Percentiles rank a stretch among this genome's conserved stretches.
These are phyloP conservation scores for Rallus crepitans DNA, from an alignment of 2,797 vertebrate species.

Conservation along the genomic window DNA sequence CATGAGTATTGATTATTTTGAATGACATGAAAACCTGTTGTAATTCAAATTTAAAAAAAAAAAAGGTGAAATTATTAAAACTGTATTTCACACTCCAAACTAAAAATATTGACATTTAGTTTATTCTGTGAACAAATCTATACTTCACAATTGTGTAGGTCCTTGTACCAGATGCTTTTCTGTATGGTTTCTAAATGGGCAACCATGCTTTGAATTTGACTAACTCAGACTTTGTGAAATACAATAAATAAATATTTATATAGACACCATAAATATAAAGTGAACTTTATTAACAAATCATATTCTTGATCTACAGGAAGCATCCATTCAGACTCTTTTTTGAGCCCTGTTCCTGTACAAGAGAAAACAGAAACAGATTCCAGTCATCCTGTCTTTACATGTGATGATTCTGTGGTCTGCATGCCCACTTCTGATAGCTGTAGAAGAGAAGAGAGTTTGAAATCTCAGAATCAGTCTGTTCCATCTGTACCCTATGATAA, in stretches of 20 bases:
- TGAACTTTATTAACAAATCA: slow-evolving; percentile 22
- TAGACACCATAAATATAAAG: not conserved
- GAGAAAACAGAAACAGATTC: slow-evolving; percentile 41
- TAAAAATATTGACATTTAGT: not conserved
- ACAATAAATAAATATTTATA: not conserved
- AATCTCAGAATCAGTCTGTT: not conserved
- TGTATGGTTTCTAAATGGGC: not conserved
- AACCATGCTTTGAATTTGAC: not conserved
- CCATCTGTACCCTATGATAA: not conserved
- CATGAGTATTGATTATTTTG: slow-evolving; percentile 1
- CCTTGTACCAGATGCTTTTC: not conserved
- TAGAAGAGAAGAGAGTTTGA: not conserved
- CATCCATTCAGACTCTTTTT: slow-evolving; percentile 20
- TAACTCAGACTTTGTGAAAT: not conserved
- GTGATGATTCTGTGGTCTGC: not conserved
- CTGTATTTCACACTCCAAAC: not conserved
- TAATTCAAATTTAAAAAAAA: not conserved
- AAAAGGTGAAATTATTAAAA: not conserved
- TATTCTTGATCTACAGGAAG: slow-evolving; percentile 63
- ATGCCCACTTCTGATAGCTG: not conserved
- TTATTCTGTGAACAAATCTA: not conserved
- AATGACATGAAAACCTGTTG: not conserved
- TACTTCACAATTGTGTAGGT: not conserved
- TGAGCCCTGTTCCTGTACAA: not conserved
- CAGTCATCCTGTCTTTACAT: not conserved